A percentile compares a stretch with the other conserved stretches of the same genome.
Conservation (phyloP, 2,113 vertebrate species). For the Panthera uncia region DNA sequence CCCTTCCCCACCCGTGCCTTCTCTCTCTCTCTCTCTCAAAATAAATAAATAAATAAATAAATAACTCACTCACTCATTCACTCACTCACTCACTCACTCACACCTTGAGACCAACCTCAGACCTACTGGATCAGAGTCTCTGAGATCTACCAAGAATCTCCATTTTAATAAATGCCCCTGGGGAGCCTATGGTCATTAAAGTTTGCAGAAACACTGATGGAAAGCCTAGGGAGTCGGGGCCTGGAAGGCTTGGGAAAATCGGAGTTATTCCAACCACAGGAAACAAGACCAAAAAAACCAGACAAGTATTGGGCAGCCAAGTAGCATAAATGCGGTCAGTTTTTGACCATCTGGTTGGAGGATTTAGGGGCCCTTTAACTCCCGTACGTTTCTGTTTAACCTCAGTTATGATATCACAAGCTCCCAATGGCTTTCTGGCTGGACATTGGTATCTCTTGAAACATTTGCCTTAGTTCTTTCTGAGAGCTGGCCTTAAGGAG, state of each 20-base stretch:
- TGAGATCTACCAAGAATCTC: neutral
- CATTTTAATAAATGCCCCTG: neutral
- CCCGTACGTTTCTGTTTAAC: neutral
- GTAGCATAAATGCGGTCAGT: neutral
- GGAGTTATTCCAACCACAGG: neutral
- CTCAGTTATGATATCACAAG: too few relatives aligned
- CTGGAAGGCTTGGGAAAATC: neutral
- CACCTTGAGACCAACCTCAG: neutral
- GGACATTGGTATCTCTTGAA: neutral
- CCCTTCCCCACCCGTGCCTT: too few relatives aligned
- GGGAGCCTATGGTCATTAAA: neutral
- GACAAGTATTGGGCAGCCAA: neutral
- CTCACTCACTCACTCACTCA: too few relatives aligned
- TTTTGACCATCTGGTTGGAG: neutral
- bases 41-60: too few relatives aligned
- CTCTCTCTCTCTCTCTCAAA: too few relatives aligned
- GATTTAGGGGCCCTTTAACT: neutral
- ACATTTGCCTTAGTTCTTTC: neutral
- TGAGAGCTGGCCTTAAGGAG: fast-evolving
- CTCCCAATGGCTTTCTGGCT: neutral
- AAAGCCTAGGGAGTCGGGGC: neutral
- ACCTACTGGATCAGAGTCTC: too few relatives aligned
- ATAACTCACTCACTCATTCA: too few relatives aligned
- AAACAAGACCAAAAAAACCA: neutral
- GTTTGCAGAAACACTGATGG: neutral